Base-by-base conservation (phyloP, 2,113 vertebrate genomes). In the Gavia stellata region DNA sequence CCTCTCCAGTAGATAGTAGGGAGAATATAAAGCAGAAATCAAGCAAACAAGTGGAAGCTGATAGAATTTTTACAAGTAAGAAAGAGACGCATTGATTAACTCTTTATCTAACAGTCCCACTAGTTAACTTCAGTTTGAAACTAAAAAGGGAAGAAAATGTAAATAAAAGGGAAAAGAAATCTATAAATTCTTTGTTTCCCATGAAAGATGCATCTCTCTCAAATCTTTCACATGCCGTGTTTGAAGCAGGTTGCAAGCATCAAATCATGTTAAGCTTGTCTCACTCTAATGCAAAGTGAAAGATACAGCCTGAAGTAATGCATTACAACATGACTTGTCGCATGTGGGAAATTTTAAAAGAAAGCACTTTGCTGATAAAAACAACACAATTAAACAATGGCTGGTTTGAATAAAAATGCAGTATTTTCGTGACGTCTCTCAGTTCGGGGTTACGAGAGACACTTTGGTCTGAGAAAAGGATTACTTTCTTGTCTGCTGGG, bases 181-280 rank as follows among this genome's bases (percentile, higher is more conserved):
- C 28, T 67, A 34, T 40, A 86, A 88, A 81, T 26, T 61, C 40
- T 93, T 90, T 88, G 18, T 68, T 94, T 91, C 29, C 49, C 25
- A 53, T 72, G 78, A 87, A 95, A 94, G 45, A 92, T 29, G n/a
- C 25, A 65, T 53, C 83, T 74, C 63, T 42, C 26, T 91, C 67
- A 88, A 78, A 84, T 92, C 34, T 94, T 94, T 87, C 88, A 73
- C 33, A 36, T 74, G 58, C 40, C 42, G 31, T 8, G 89, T 94
- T 79, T 80, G 78, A 95, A 95, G 92, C 97, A 95, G 86, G 91
- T 95, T 96, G 95, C 89, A 80, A 94, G 29, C 81, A 92, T 95
- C 97, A 95, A 82, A 80, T 91, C 81, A 28, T 16, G 18, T 95
- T 96, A 95, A 89, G 49, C 52, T 87, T 2, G 4, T 70, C 78